Conservation (phyloP, 2,113 vertebrate genomes). For the Mixornis gularis region DNA sequence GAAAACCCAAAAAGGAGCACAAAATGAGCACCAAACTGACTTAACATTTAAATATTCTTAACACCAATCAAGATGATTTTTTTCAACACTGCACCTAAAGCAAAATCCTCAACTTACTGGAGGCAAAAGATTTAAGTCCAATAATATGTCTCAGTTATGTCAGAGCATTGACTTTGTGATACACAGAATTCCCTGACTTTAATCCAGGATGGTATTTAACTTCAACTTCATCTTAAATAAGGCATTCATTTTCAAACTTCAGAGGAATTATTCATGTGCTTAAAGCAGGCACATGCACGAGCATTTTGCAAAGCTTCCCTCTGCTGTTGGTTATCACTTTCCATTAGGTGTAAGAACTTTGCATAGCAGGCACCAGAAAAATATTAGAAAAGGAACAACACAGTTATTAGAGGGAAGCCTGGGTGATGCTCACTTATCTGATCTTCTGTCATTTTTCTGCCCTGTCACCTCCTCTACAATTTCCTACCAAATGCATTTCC, state of each 20-base stretch:
- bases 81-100: not conserved
- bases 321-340: not conserved
- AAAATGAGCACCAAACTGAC: not conserved
- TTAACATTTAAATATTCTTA: not conserved
- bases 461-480: not conserved
- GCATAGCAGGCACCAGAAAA: not conserved
- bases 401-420: not conserved
- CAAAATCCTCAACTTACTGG: not conserved
- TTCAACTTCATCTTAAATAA: not conserved
- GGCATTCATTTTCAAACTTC: not conserved
- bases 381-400: not conserved
- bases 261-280: slow-evolving; percentile 7
- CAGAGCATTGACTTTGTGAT: not conserved
- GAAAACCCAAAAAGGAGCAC: not conserved
- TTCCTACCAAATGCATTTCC: not conserved
- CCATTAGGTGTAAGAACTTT: not conserved
- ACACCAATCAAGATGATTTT: not conserved
- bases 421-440: not conserved
- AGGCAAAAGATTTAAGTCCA: not conserved
- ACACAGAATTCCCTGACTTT: not conserved
- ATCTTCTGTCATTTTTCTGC: not conserved
- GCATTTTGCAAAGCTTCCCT: not conserved
- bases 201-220: not conserved
- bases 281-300: not conserved
- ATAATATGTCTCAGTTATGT: not conserved